Percentiles rank a stretch among this genome's conserved stretches.
These are phyloP conservation scores for Trematomus loennbergii DNA, from an alignment of 2,113 vertebrate species.

Conservation along the genomic window DNA sequence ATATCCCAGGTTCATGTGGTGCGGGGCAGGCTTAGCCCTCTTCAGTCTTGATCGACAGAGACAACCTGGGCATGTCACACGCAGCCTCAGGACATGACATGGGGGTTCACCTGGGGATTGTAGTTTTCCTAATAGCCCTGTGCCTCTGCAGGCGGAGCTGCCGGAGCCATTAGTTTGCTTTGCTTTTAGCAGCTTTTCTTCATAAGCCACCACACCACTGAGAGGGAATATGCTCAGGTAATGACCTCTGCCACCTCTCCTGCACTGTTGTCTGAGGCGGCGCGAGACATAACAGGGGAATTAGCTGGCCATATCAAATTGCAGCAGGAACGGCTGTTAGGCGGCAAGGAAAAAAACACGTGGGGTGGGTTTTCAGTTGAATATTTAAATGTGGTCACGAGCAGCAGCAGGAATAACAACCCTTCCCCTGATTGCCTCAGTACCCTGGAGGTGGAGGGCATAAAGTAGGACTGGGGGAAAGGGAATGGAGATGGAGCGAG, in stretches of 20 bases:
- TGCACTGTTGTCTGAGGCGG: constrained; percentile 54
- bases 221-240: constrained; percentile 68
- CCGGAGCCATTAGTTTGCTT: constrained; percentile 71
- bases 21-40: constrained; percentile 63
- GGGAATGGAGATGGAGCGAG: constrained; percentile 34
- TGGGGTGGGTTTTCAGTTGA: constrained; percentile 49
- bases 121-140: constrained; percentile 78
- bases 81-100: constrained; percentile 74
- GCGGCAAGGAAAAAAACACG: not conserved
- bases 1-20: constrained; percentile 72
- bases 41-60: constrained; percentile 73
- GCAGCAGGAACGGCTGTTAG: constrained; percentile 43
- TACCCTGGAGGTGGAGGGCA: constrained; percentile 56
- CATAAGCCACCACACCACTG: constrained; percentile 48
- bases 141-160: constrained; percentile 67
- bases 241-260: constrained; percentile 65
- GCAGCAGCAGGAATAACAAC: constrained; percentile 73
- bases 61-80: constrained; percentile 76
- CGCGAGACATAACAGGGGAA: constrained; percentile 61
- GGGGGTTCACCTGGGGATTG: constrained; percentile 78
- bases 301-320: constrained; percentile 66
- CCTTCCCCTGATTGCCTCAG: constrained; percentile 76
- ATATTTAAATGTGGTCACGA: constrained; percentile 79
- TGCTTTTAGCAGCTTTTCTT: constrained; percentile 67
- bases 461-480: constrained; percentile 57